These are phyloP conservation scores for Todiramphus saurophagus DNA, from an alignment of 2,113 vertebrate genomes.

Conservation along the genomic window DNA sequence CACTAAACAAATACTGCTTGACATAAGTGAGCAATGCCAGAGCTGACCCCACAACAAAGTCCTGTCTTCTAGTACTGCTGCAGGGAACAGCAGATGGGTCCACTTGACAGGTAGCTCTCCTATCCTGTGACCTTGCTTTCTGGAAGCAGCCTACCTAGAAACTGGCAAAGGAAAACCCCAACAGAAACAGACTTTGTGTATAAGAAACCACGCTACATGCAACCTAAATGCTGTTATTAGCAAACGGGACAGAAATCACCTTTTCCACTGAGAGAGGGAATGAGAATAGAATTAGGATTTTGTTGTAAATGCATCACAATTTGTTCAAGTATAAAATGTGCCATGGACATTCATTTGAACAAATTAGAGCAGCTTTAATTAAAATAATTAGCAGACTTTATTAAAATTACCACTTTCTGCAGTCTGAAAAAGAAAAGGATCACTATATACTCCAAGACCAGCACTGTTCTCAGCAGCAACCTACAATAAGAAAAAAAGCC, in stretches of 20 bases:
- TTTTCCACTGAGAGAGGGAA: not conserved
- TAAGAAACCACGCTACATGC: not conserved
- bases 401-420: conserved; percentile 90
- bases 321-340: not conserved
- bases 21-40: not conserved
- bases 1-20: not conserved
- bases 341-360: not conserved
- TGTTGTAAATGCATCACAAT: not conserved
- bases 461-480: conserved; percentile 89
- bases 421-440: conserved; percentile 91
- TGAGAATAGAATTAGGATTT: not conserved
- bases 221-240: not conserved
- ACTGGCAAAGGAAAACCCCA: not conserved
- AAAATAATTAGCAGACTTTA: conserved; percentile 1
- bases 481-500: conserved; percentile 66
- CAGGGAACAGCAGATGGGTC: not conserved
- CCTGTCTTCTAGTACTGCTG: not conserved
- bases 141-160: not conserved
- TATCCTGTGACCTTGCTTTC: not conserved
- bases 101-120: not conserved
- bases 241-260: not conserved
- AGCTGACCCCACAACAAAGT: not conserved
- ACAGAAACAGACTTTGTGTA: not conserved
- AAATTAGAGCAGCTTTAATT: not conserved
- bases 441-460: conserved; percentile 86